These are phyloP conservation scores for Procambarus virginalis DNA, from an alignment of 1,140 invertebrate species.

Conservation along the genomic window DNA sequence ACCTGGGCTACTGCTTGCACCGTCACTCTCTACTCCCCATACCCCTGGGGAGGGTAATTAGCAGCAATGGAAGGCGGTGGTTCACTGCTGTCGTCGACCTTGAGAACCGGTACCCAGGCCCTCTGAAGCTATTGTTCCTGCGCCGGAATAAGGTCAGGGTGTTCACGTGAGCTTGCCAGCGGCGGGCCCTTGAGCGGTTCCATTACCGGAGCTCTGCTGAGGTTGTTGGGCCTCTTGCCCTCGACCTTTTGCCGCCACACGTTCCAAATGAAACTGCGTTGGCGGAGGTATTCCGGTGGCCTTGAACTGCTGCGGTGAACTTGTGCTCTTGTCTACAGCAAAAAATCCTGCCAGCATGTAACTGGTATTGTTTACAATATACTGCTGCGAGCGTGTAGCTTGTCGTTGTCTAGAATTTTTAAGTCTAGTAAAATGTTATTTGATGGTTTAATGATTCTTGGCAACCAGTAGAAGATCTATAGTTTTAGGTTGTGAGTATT, in stretches of 20 bases:
- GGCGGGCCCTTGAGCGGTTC: not conserved
- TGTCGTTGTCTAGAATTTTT: no score
- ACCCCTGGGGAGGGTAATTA: not conserved
- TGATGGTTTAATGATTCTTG: no score
- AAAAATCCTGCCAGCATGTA: no score
- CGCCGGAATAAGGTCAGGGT: not conserved
- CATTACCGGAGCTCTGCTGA: not conserved
- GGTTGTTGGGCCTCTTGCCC: not conserved
- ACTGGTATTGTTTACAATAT: no score
- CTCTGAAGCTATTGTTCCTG: not conserved
- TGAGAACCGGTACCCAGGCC: slow-evolving; percentile 1
- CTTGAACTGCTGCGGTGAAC: not conserved
- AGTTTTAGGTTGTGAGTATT: no score
- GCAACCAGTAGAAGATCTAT: no score
- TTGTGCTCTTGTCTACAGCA: no score
- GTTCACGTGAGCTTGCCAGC: not conserved
- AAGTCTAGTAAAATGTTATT: no score
- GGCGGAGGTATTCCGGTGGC: not conserved
- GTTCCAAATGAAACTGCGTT: not conserved
- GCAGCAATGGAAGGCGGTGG: not conserved
- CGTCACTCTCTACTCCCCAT: no score
- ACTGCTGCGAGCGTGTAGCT: no score
- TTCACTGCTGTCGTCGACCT: not conserved
- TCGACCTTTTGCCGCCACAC: not conserved
- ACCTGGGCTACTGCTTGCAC: no score